A percentile compares a stretch with the other conserved stretches of the same genome.
phyloP scores from a whole-genome alignment of 2,888 invertebrate species.

The Dynastes grantii region DNA sequence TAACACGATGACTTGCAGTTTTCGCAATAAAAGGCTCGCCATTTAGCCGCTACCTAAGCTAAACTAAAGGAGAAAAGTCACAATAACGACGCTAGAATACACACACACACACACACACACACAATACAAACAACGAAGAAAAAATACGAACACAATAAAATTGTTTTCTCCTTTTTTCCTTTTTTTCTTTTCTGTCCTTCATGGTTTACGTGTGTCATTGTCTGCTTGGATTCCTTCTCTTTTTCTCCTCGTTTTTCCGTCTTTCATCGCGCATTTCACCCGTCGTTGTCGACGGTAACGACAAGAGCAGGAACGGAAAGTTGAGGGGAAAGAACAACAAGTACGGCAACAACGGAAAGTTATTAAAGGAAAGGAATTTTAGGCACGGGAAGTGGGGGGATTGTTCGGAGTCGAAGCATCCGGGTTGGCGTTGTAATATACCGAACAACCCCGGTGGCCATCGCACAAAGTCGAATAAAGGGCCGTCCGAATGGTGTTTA shows the following conservation, averaged over 20 bases:
- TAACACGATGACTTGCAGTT: conserved; percentile 32
- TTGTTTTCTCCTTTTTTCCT: conserved; percentile 10
- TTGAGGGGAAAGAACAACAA: background rate
- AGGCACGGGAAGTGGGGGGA: background rate
- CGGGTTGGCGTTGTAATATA: conserved; percentile 40
- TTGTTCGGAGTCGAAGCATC: background rate
- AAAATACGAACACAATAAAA: conserved; percentile 36
- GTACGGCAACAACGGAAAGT: conserved; percentile 41
- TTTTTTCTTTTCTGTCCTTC: too few relatives aligned
- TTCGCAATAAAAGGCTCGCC: conserved; percentile 28
- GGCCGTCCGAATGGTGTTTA: conserved; percentile 62
- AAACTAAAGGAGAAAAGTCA: conserved; percentile 35
- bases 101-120: too few relatives aligned
- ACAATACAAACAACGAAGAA: conserved; percentile 9
- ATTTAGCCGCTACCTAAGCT: background rate
- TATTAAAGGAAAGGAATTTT: conserved; percentile 51
- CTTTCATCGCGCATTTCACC: background rate
- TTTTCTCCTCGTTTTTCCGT: background rate
- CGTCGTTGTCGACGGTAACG: background rate
- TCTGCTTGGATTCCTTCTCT: background rate
- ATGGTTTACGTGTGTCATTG: background rate
- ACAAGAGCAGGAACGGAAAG: background rate
- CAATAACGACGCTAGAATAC: background rate
- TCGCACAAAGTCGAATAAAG: conserved; percentile 63
- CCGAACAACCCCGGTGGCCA: conserved; percentile 52